Percentiles rank a stretch among this genome's conserved stretches.
These are phyloP conservation scores for Zoroaster sp. DNA, from an alignment of 53 echinoderm and acorn worm species.

Conservation along the genomic window DNA sequence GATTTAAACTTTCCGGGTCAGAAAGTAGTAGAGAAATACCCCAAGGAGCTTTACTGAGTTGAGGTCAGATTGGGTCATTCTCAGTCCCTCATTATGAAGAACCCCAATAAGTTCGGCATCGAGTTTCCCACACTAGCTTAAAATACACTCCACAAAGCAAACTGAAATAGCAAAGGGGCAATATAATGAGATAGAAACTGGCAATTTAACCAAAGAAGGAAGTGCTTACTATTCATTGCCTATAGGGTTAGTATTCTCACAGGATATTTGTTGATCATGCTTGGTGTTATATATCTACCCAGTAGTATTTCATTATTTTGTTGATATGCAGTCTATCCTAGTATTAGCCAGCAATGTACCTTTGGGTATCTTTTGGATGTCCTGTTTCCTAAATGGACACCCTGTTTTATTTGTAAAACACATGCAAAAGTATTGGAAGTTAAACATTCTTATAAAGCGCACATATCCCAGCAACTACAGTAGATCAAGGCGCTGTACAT, in stretches of 20 bases:
- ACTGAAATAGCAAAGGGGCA: background rate
- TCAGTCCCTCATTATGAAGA: background rate
- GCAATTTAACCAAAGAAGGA: background rate
- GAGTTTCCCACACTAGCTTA: background rate
- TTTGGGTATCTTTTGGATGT: too few relatives aligned
- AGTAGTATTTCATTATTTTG: too few relatives aligned
- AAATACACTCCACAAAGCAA: background rate
- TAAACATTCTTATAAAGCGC: too few relatives aligned
- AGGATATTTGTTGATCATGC: conserved; percentile 29
- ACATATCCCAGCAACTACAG: too few relatives aligned
- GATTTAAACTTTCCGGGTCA: background rate
- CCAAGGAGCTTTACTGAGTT: background rate
- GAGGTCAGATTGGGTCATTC: background rate
- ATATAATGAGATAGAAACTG: background rate
- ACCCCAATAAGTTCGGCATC: background rate
- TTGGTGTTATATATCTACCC: too few relatives aligned
- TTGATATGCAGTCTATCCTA: too few relatives aligned
- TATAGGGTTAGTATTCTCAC: background rate
- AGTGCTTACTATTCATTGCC: background rate
- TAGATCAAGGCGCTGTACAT: too few relatives aligned
- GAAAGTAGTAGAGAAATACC: background rate
- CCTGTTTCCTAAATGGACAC: too few relatives aligned
- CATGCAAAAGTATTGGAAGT: too few relatives aligned
- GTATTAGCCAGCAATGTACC: background rate
- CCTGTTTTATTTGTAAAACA: too few relatives aligned